Conservation (phyloP, 2,113 vertebrate genomes). For the Toxotes chatareus region DNA sequence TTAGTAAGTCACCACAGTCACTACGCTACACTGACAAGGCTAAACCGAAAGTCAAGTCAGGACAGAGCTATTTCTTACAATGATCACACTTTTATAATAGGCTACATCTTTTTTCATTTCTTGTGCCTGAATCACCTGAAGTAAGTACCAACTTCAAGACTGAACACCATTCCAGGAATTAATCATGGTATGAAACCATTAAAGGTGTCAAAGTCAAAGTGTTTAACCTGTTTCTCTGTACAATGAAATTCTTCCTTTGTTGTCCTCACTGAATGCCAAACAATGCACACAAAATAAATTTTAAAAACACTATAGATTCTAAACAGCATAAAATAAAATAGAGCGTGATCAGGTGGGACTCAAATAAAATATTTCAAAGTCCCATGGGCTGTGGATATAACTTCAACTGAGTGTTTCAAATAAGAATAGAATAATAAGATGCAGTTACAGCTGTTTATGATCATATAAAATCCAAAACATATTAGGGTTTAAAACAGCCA, state of each 20-base stretch:
- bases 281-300: no score
- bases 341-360: background rate
- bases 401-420: slow-evolving; percentile 4
- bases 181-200: slow-evolving; percentile 32
- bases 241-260: no score
- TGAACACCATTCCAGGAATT: slow-evolving; percentile 19
- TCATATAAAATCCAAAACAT: background rate
- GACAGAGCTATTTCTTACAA: slow-evolving; percentile 24
- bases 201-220: background rate
- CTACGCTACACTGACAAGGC: slow-evolving; percentile 6
- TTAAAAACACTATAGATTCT: no score
- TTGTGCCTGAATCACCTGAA: slow-evolving; percentile 13
- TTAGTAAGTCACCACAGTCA: slow-evolving; percentile 17
- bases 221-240: no score
- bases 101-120: background rate
- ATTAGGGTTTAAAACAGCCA: background rate
- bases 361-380: slow-evolving; percentile 37
- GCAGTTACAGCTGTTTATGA: background rate
- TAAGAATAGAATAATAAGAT: background rate
- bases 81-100: slow-evolving; percentile 31
- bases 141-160: background rate
- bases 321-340: no score
- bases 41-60: slow-evolving; percentile 15
- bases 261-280: no score
- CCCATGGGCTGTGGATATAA: slow-evolving; percentile 13